A percentile compares a stretch with the other conserved stretches of the same genome.
Evolutionary conservation across 2,113 vertebrate genomes (phyloP).

Genomic region (Chamaea fasciata): DNA sequence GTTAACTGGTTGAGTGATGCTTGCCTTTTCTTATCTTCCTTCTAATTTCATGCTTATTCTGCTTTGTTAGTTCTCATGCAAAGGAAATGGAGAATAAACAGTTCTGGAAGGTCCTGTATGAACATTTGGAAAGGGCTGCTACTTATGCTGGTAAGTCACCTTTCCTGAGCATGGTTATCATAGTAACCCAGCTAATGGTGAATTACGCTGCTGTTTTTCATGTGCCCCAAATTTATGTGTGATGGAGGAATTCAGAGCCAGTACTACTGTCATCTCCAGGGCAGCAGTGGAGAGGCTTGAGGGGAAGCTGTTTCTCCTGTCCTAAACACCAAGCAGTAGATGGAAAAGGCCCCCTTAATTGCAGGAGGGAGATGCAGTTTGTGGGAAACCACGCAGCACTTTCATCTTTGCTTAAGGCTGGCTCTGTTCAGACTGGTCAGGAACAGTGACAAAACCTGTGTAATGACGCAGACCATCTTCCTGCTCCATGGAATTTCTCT

Average conservation of each 20-base stretch:
- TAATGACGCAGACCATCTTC: neutral
- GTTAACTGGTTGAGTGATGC: neutral
- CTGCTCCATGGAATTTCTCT: neutral
- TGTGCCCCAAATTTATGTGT: neutral
- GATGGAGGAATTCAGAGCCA: neutral
- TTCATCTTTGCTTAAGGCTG: neutral
- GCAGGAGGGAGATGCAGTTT: neutral
- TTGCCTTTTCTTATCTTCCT: neutral
- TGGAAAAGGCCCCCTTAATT: neutral
- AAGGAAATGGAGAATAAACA: constrained; percentile 92
- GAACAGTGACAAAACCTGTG: neutral
- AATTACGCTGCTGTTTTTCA: neutral
- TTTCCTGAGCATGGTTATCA: neutral
- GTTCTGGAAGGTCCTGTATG: constrained; percentile 91
- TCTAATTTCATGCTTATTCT: neutral
- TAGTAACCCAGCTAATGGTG: neutral
- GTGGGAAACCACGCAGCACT: neutral
- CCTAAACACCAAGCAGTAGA: neutral
- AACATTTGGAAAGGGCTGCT: constrained; percentile 89
- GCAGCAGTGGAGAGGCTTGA: neutral
- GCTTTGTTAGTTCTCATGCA: constrained; percentile 83
- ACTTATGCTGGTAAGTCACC: constrained; percentile 68
- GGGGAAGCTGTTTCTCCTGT: neutral
- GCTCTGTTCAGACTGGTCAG: neutral
- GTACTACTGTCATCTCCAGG: neutral